Conservation (phyloP, 2,113 vertebrate genomes). For the Brachirus orientalis region DNA sequence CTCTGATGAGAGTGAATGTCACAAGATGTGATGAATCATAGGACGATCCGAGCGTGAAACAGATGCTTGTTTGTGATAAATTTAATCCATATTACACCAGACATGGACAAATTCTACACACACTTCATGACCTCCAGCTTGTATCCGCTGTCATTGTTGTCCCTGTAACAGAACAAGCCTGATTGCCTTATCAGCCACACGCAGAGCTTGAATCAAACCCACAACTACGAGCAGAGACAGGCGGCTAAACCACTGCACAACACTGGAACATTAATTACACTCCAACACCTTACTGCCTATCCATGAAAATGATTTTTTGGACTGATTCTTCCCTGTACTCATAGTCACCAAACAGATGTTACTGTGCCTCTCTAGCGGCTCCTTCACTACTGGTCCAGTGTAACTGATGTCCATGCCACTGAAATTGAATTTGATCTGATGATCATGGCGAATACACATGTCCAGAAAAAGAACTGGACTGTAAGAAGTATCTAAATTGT, state of each 20-base stretch:
- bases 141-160: conserved; percentile 16
- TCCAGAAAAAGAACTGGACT: no score
- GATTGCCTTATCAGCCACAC: conserved; percentile 60
- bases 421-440: no score
- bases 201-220: conserved; percentile 50
- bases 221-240: conserved; percentile 43
- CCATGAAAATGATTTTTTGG: conserved; percentile 59
- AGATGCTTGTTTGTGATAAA: conserved; percentile 17
- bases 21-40: neutral
- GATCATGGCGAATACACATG: no score
- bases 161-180: conserved; percentile 27
- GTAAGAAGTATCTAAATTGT: no score
- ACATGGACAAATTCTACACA: conserved; percentile 13
- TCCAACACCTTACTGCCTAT: conserved; percentile 36
- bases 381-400: neutral
- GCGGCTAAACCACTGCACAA: conserved; percentile 28
- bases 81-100: neutral
- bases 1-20: conserved; percentile 9
- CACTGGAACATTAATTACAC: conserved; percentile 61
- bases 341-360: neutral
- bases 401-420: no score
- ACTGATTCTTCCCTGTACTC: conserved; percentile 24
- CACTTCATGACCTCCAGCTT: conserved; percentile 16
- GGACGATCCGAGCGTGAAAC: conserved; percentile 4
- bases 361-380: no score